Percentiles rank a stretch among this genome's conserved stretches.
Conservation (phyloP, 2,797 vertebrate species). For the Cossypha heuglini region DNA sequence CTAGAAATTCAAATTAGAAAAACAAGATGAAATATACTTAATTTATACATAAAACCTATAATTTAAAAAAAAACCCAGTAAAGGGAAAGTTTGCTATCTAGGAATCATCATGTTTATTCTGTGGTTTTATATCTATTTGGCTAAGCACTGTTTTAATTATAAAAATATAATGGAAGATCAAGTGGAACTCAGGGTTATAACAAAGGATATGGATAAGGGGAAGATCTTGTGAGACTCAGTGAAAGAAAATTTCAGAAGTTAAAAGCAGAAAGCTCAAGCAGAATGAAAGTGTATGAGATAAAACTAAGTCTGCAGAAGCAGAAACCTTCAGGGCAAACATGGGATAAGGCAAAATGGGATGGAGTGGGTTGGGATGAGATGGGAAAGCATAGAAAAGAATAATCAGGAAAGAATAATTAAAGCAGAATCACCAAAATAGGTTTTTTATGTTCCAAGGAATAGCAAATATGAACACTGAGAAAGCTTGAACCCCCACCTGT, state of each 20-base stretch:
- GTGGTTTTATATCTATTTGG: background rate
- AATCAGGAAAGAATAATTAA: background rate
- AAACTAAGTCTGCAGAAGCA: background rate
- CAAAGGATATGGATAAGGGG: background rate
- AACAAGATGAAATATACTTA: background rate
- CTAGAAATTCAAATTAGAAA: background rate
- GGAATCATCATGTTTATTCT: background rate
- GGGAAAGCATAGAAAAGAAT: background rate
- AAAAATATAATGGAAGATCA: background rate
- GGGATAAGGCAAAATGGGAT: background rate
- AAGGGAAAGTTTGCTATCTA: background rate
- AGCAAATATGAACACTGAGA: background rate
- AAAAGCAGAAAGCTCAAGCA: background rate
- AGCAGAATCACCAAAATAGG: background rate
- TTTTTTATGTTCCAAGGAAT: background rate
- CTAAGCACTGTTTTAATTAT: background rate
- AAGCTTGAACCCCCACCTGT: background rate
- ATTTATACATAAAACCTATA: background rate
- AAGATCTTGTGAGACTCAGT: background rate
- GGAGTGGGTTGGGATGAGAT: background rate
- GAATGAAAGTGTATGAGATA: background rate
- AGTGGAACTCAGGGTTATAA: background rate
- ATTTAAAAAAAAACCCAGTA: background rate
- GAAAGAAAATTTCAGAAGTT: background rate
- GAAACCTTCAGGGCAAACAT: background rate